Conservation (phyloP, 2,113 vertebrate species). For the Symphodus melops region DNA sequence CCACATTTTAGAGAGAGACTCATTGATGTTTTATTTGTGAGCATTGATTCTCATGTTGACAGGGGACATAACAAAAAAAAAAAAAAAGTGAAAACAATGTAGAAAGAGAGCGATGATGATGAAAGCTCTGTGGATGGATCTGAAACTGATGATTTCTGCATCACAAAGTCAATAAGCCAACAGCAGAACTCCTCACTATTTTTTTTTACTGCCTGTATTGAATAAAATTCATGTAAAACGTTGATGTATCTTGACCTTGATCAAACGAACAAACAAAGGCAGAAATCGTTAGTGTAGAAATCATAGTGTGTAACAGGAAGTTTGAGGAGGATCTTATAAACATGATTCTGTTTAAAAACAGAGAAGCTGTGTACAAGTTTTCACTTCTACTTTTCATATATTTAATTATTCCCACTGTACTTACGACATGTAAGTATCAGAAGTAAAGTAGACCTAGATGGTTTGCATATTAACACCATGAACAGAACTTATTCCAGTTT, state of each 20-base stretch:
- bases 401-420: background rate
- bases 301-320: no score
- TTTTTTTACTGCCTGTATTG: background rate
- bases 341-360: background rate
- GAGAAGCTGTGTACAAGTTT: background rate
- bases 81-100: background rate
- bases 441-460: background rate
- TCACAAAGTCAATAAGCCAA: background rate
- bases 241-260: slow-evolving; percentile 13
- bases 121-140: background rate
- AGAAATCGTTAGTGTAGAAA: no score
- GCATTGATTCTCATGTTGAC: no score
- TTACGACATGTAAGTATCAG: background rate
- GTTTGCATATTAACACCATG: background rate
- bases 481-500: slow-evolving; percentile 1
- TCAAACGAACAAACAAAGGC: background rate
- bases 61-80: no score
- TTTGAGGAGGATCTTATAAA: background rate
- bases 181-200: background rate
- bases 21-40: background rate
- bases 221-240: background rate
- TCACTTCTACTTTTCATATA: background rate
- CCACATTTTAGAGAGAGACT: background rate
- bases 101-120: background rate
- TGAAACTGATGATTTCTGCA: background rate